A percentile compares a stretch with the other conserved stretches of the same genome.
Evolutionary conservation across 2,888 invertebrate species (phyloP).

Genomic region (Drosophila anomelani): DNA sequence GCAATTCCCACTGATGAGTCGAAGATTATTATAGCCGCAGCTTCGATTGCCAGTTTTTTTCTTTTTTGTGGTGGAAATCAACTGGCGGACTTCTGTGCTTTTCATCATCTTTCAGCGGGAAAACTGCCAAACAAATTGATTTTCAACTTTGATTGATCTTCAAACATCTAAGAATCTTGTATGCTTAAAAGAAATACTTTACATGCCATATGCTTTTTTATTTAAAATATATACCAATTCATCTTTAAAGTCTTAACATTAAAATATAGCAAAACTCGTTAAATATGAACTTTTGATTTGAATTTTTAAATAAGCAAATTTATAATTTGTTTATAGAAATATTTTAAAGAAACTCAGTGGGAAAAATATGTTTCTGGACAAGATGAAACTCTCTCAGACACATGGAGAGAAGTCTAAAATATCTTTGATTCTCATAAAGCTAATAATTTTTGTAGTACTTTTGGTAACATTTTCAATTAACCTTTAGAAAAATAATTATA

Average conservation of each 20-base stretch:
- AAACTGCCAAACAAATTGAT: background rate
- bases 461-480: background rate
- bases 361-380: background rate
- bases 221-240: background rate
- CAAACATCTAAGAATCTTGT: conserved; percentile 6
- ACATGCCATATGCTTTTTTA: background rate
- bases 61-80: background rate
- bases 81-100: background rate
- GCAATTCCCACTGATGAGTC: conserved; percentile 39
- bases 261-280: too few species aligned
- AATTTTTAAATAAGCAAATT: background rate
- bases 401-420: background rate
- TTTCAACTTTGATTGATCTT: background rate
- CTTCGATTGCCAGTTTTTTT: conserved; percentile 7
- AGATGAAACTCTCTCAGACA: background rate
- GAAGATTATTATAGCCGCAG: conserved; percentile 6
- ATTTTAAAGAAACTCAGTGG: background rate
- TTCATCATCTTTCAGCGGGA: background rate
- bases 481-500: background rate
- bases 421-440: background rate
- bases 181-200: conserved; percentile 15
- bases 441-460: background rate
- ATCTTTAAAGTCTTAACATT: background rate
- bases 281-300: background rate
- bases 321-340: background rate